Base-by-base conservation (phyloP, 2,113 vertebrate genomes). In the Vimba vimba region DNA sequence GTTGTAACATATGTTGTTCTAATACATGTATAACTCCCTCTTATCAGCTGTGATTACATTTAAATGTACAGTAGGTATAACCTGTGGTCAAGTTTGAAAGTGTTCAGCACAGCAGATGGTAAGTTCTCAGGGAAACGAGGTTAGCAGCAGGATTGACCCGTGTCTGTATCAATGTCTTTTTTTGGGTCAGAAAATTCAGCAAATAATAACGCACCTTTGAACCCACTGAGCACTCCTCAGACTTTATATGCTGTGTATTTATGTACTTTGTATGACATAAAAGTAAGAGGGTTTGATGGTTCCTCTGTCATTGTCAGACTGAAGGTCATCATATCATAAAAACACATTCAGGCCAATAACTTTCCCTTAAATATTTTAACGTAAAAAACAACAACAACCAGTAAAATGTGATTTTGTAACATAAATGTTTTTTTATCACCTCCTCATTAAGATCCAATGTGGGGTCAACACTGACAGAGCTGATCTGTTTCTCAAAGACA, bases 101-200 rank as follows among this genome's bases (percentile, higher is more conserved):
- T 39, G 60, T 30, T 71, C 23, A 86, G 21, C 76, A 88, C 27
- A 86, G 21, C 81, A 88, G 27, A 86, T 88, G 84, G 25, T 7
- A 4, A 36, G 82, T 86, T 86, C 85, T 84, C 80, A 88, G 19
- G 4, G 66, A 74, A 59, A 0, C 6, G 1, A 69, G 47, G 43
- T 52, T 69, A 12, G 9, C 43, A 52, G 27, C 27, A n/a, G 15
- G 39, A 30, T 33, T 69, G 11, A 69, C 62, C 0, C 17, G 23
- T 68, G 1, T 13, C 43, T 1, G 2, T 1, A 33, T 9, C 36
- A 8, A 0, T n/a, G 9, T n/a, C 59, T 64, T 64, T 27, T 36
- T 80, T 11, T 62, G 12, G 12, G 21, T 45, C 4, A 23, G 52
- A 64, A 79, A 62, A 80, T 62, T 45, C 13, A 23, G 36, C 36